Evolutionary conservation across 2,888 invertebrate genomes (phyloP).

Genomic region (Dynastes maya): DNA sequence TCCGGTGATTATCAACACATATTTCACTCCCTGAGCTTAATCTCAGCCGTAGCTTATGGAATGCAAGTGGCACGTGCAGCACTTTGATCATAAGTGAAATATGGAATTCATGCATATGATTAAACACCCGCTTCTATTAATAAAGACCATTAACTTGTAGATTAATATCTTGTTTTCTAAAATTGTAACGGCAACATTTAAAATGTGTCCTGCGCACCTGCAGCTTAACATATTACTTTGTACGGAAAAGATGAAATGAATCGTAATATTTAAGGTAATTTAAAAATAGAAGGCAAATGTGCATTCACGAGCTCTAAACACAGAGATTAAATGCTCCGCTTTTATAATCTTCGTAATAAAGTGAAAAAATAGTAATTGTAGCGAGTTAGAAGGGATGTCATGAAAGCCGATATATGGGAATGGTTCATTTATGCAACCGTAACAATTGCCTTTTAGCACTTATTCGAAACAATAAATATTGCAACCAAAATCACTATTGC

Average conservation of each 20-base stretch:
- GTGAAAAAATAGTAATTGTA: too few relatives aligned
- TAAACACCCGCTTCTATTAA: conserved; percentile 51
- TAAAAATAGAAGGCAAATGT: conserved; percentile 36
- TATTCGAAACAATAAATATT: too few relatives aligned
- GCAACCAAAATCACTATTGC: too few relatives aligned
- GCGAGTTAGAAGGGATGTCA: too few relatives aligned
- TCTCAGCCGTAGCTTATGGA: conserved; percentile 12
- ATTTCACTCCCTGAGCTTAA: conserved; percentile 15
- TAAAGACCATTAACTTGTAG: conserved; percentile 49
- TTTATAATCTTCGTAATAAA: too few relatives aligned
- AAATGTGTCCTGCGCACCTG: conserved; percentile 53
- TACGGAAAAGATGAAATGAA: conserved; percentile 35
- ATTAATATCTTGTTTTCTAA: conserved; percentile 50
- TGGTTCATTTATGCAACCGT: too few relatives aligned
- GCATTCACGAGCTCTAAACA: neutral
- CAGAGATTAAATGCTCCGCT: too few relatives aligned
- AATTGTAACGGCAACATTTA: conserved; percentile 53
- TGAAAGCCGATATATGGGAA: too few relatives aligned
- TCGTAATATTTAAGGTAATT: conserved; percentile 34
- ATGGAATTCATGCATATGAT: conserved; percentile 52
- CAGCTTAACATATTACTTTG: conserved; percentile 47
- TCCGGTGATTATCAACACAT: conserved; percentile 30
- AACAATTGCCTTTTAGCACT: too few relatives aligned
- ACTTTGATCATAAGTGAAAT: conserved; percentile 45
- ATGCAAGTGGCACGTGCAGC: conserved; percentile 24